Evolutionary conservation across 2,797 vertebrate species (phyloP).

Genomic region (Salarias fasciatus): DNA sequence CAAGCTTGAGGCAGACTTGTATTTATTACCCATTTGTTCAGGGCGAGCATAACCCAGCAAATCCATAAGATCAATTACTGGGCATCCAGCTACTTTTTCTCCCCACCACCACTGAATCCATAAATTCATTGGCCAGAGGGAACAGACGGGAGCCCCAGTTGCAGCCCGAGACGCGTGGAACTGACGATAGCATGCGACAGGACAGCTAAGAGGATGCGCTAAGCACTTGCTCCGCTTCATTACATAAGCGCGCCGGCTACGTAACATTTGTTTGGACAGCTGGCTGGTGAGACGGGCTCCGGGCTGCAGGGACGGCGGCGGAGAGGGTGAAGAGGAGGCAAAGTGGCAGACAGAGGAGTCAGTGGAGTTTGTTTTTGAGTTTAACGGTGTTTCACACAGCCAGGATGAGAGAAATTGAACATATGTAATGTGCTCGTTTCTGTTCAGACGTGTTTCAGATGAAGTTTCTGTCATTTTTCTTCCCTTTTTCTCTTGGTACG

Average conservation of each 20-base stretch:
- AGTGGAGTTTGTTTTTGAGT: slow-evolving; percentile 23
- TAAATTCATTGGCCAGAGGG: background rate
- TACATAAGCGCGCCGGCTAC: slow-evolving; percentile 73
- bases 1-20: slow-evolving; percentile 22
- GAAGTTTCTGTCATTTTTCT: too few species aligned
- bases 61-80: slow-evolving; percentile 35
- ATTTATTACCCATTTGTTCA: slow-evolving; percentile 24
- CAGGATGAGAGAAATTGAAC: background rate
- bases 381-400: background rate
- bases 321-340: slow-evolving; percentile 12
- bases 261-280: slow-evolving; percentile 80
- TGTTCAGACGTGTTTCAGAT: too few species aligned
- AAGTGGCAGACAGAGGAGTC: slow-evolving; percentile 17
- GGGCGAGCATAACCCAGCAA: slow-evolving; percentile 6
- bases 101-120: background rate
- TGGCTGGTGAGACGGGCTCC: slow-evolving; percentile 67
- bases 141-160: slow-evolving; percentile 3
- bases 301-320: slow-evolving; percentile 43
- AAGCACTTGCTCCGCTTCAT: slow-evolving; percentile 61
- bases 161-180: slow-evolving; percentile 23
- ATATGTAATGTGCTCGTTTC: background rate
- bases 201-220: slow-evolving; percentile 56
- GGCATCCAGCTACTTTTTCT: background rate
- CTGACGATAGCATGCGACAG: slow-evolving; percentile 41
- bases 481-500: too few species aligned